Evolutionary conservation across 2,113 vertebrate species (phyloP), one percentile per base, ranked within the genome.

Genomic region (Gnathonemus echidnorhynchus): DNA sequence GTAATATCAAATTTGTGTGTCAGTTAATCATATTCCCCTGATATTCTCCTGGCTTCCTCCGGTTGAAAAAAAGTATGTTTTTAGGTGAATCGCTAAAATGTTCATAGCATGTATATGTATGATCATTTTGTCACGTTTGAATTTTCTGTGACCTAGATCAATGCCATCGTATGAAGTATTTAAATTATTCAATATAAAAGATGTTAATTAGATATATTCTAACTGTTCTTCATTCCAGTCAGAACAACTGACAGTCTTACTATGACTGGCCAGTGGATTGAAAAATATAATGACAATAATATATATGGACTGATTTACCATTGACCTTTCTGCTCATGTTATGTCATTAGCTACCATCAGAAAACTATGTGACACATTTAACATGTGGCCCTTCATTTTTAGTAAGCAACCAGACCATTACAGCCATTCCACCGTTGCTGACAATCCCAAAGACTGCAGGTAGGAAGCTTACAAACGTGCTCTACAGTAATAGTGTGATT

Each of bases 361-460:
- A 24, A 87, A 53, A 15, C 27, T 86, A 27, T 21, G 19, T n/a
- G 52, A 39, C 15, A 52, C n/a, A 42, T 50, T 50, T 80, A 88
- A 17, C 13, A 11, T 9, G 42, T 50, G 39, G 35, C 42, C 21
- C 77, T 42, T 39, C 15, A 17, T 24, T 42, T 62, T 45, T 31
- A 88, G 87, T 5, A 42, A 88, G 15, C 52, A 27, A n/a, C 31
- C 52, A 39, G 35, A 24, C 53, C 58, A 91, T 93, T 84, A 93
- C 91, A 31, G 88, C 66, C 0, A 89, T 93, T 52, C 89, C 92
- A 11, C 89, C 91, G 15, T 89, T 92, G 86, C 91, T 84, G 52
- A 92, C 86, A 50, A 93, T 91, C 53, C 52, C 90, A 84, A 87
- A 91, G 89, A 56, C 92, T 35, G 77, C 91, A 88, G 92, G 93